Evolutionary conservation across 2,888 invertebrate genomes (phyloP), one percentile per base, ranked within the genome.

Genomic region (Machimus rusticus): DNA sequence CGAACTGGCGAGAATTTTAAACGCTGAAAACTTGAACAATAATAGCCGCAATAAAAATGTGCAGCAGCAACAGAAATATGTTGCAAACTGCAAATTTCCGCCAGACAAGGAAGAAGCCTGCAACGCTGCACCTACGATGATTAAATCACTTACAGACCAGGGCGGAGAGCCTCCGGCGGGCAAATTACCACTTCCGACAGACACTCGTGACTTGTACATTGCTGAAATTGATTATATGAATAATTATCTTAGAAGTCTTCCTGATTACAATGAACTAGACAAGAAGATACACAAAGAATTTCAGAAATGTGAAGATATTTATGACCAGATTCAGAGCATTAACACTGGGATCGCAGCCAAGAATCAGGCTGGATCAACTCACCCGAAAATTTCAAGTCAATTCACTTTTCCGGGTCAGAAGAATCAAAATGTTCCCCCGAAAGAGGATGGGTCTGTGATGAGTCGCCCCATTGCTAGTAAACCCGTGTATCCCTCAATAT

Each of bases 181-280:
- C 16, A 74, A 85, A 85, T 57, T 85, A 23, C 23, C 74, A 28
- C 74, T 16, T 85, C 28, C 85, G 31, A 43, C 23, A 8, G 23
- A 76, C n/a, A 34, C 76, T 86, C 89, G 88, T 87, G 90, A 93
- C 88, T 91, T 92, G 88, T 93, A 93, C 87, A 92, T 92, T 89
- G 92, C 92, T 4, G 93, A 93, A 88, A 93, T 93, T 66, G 93
- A 93, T 89, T 93, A 93, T 91, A 93, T 93, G 93, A 93, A 92
- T 89, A 92, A 92, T 89, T 93, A 93, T 90, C 90, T 93, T n/a
- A 92, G 92, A 89, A 93, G 93, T 89, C 87, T 93, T 87, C 93
- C 93, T 81, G 93, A 93, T 88, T 93, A 93, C 87, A 92, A 91
- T 78, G 93, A 93, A 87, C 88, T 93, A 81, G 92, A 93, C 89